A percentile compares a stretch with the other conserved stretches of the same genome.
Conservation (phyloP, 2,797 vertebrate genomes). For the Oreochromis mossambicus region DNA sequence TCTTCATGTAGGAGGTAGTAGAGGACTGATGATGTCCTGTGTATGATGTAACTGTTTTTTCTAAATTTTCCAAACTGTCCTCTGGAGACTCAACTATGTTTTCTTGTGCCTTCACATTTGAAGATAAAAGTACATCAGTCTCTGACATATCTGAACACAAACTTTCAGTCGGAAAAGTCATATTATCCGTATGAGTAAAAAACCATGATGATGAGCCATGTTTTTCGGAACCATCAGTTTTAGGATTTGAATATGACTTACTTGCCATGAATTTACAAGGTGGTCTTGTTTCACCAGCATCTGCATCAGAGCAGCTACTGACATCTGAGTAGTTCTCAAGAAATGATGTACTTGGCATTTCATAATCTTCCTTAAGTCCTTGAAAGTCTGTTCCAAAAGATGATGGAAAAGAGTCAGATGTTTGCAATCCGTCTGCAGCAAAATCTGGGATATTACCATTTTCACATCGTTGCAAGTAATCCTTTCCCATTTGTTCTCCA, state of each 20-base stretch:
- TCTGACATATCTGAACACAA: conserved; percentile 1
- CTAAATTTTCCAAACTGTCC: background rate
- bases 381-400: conserved; percentile 50
- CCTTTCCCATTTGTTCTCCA: conserved; percentile 43
- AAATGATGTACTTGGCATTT: conserved; percentile 46
- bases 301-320: conserved; percentile 71
- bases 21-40: background rate
- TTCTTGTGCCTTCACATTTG: conserved; percentile 4
- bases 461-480: conserved; percentile 40
- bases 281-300: conserved; percentile 46
- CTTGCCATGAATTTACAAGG: conserved; percentile 55
- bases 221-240: conserved; percentile 24
- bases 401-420: conserved; percentile 41
- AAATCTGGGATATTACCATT: conserved; percentile 39
- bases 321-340: conserved; percentile 72
- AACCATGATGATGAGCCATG: conserved; percentile 39
- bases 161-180: conserved; percentile 2
- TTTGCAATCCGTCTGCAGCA: conserved; percentile 28
- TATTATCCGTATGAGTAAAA: conserved; percentile 18
- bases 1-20: background rate
- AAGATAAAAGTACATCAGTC: background rate
- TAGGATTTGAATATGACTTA: conserved; percentile 24
- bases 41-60: background rate
- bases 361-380: conserved; percentile 60
- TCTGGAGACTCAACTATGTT: background rate